Evolutionary conservation across 2,888 invertebrate species (phyloP).

Genomic region (Apeira syringaria): DNA sequence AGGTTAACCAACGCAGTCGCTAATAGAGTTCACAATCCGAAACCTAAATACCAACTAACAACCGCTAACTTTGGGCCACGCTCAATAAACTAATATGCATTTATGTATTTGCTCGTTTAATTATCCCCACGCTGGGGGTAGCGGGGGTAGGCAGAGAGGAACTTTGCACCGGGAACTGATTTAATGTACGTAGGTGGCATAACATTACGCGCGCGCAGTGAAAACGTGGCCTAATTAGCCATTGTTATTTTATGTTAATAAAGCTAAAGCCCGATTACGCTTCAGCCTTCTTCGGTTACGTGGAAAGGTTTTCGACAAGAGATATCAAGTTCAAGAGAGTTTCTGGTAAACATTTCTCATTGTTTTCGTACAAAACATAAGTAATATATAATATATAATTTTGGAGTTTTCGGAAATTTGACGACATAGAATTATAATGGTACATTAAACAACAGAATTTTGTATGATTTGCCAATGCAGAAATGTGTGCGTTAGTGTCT

Average conservation of each 20-base stretch:
- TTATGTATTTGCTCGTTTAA: slow-evolving; percentile 44
- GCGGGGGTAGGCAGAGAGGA: slow-evolving; percentile 33
- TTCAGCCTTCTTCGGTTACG: slow-evolving; percentile 21
- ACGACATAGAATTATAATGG: too few relatives aligned
- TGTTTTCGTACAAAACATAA: too few relatives aligned
- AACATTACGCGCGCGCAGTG: slow-evolving; percentile 56
- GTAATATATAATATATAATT: too few relatives aligned
- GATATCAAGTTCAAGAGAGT: slow-evolving; percentile 14
- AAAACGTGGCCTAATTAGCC: slow-evolving; percentile 66
- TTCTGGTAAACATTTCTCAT: background rate
- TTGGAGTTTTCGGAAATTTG: too few relatives aligned
- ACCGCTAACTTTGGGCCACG: slow-evolving; percentile 25
- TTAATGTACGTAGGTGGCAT: slow-evolving; percentile 38
- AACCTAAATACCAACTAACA: slow-evolving; percentile 30
- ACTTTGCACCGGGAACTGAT: slow-evolving; percentile 34
- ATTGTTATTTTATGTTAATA: slow-evolving; percentile 82
- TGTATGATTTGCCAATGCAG: too few relatives aligned
- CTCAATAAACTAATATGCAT: slow-evolving; percentile 47
- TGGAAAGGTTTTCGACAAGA: slow-evolving; percentile 8
- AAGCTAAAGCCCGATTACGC: slow-evolving; percentile 57
- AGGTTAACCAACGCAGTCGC: slow-evolving; percentile 6
- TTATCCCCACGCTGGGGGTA: slow-evolving; percentile 34
- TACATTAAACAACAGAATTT: too few relatives aligned
- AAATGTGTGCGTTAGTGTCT: too few relatives aligned
- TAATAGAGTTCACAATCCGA: slow-evolving; percentile 27